These are phyloP conservation scores for Alviniconcha strummeri DNA, from an alignment of 2,888 invertebrate genomes.

Conservation along the genomic window DNA sequence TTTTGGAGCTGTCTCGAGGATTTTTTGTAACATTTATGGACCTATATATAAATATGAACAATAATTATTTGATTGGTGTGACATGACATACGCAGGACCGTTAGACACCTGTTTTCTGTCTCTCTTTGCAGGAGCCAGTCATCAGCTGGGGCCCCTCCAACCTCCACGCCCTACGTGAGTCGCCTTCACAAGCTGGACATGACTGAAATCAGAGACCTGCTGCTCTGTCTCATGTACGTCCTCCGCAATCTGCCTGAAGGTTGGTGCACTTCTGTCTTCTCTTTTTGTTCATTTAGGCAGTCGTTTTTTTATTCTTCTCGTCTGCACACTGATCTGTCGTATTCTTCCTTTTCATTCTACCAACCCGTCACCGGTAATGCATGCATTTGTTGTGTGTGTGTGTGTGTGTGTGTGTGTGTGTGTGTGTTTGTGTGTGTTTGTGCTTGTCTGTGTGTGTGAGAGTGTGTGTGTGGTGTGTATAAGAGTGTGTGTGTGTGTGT, in stretches of 20 bases:
- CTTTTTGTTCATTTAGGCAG: background rate
- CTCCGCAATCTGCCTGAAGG: constrained; percentile 90
- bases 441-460: background rate
- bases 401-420: background rate
- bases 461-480: background rate
- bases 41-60: too few species aligned
- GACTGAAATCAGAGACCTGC: constrained; percentile 89
- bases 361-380: background rate
- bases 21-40: too few species aligned
- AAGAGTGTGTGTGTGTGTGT: background rate
- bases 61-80: too few species aligned
- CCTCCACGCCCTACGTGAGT: constrained; percentile 46
- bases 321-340: background rate
- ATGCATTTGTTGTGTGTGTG: too few species aligned
- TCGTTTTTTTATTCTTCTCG: background rate
- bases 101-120: background rate
- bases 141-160: background rate
- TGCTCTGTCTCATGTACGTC: constrained; percentile 91
- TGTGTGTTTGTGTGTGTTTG: background rate
- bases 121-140: constrained; percentile 18
- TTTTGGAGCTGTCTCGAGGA: too few species aligned
- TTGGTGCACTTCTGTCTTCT: constrained; percentile 44
- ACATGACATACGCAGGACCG: too few species aligned
- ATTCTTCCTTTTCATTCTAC: background rate
- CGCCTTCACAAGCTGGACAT: constrained; percentile 84